phyloP scores from a whole-genome alignment of 2,888 invertebrate genomes.

The Eupithecia insigniata region DNA sequence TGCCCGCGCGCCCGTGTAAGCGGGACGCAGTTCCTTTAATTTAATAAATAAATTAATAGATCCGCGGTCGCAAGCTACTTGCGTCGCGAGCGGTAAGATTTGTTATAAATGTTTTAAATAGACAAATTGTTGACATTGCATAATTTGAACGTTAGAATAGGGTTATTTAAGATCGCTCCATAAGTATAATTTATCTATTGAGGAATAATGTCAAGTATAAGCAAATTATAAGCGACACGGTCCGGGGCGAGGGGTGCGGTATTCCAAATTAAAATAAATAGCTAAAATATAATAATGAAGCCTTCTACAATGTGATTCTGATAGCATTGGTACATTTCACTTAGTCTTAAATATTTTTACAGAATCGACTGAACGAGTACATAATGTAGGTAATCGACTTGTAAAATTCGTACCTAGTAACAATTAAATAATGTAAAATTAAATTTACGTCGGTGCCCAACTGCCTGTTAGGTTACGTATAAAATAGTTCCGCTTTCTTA shows the following conservation, averaged over 20 bases:
- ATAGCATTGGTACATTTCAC: slow-evolving; percentile 78
- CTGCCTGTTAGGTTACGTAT: slow-evolving; percentile 76
- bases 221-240: slow-evolving; percentile 77
- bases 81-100: slow-evolving; percentile 65
- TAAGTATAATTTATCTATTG: slow-evolving; percentile 84
- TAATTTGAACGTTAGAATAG: slow-evolving; percentile 83
- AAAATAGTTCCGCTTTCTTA: slow-evolving; percentile 55
- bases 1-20: slow-evolving; percentile 46
- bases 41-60: slow-evolving; percentile 56
- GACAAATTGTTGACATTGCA: slow-evolving; percentile 81
- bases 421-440: slow-evolving; percentile 59
- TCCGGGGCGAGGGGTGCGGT: slow-evolving; percentile 76
- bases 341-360: slow-evolving; percentile 72
- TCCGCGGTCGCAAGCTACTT: slow-evolving; percentile 50
- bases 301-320: slow-evolving; percentile 80
- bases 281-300: slow-evolving; percentile 59
- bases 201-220: slow-evolving; percentile 75
- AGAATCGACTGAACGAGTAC: slow-evolving; percentile 73
- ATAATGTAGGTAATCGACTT: slow-evolving; percentile 64
- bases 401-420: slow-evolving; percentile 69
- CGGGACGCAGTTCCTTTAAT: slow-evolving; percentile 67
- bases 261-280: slow-evolving; percentile 75
- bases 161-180: slow-evolving; percentile 84
- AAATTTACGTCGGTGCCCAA: slow-evolving; percentile 61
- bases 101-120: slow-evolving; percentile 79